Base-by-base conservation (phyloP, 1,140 invertebrate species). In the Psilanteris sp. region DNA sequence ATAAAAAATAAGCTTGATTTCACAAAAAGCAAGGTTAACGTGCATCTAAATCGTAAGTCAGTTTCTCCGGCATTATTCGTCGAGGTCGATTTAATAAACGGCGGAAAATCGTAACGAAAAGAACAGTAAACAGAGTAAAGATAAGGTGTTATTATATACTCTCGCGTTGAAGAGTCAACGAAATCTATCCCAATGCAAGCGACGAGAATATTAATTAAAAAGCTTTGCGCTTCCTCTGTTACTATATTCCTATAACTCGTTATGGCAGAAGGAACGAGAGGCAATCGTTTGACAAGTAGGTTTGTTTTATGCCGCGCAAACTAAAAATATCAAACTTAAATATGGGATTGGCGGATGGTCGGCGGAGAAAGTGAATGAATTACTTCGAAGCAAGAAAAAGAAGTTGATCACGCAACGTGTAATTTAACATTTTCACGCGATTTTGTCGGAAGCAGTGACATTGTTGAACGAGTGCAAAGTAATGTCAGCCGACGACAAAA, bases 301-400 rank as follows among this genome's bases (percentile, higher is more conserved):
- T 44, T 54, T 48, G 68, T 50, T 64, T 57, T 74, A 55, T 54
- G 31, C 48, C 20, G 41, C 10, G 15, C n/a, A 27, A 44, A 68
- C 72, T 74, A 67, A 67, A 74, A 74, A 67, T 74, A 67, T 52
- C 61, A 52, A 73, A 66, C 59, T 61, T 54, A 73, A 73, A 73
- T 59, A 66, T 66, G 70, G 70, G 59, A 66, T 66, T 44, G 59
- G 70, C 34, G 20, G 44, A 73, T 66, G 29, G 61, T 73, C 44
- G 36, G 50, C 16, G 16, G 43, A 61, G 70, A 73, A 73, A 66
- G 70, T 64, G 68, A 57, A 72, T 64, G 57, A 64, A 61, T 71
- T 54, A 54, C 39, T 59, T 44, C 10, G 9, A 59, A 61, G 16
- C 1, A 16, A 54, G 55, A 59, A 64, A 72, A 72, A 72, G 41